Base-by-base conservation (phyloP, 1,140 invertebrate species). In the Lamellibrachia luymesi region DNA sequence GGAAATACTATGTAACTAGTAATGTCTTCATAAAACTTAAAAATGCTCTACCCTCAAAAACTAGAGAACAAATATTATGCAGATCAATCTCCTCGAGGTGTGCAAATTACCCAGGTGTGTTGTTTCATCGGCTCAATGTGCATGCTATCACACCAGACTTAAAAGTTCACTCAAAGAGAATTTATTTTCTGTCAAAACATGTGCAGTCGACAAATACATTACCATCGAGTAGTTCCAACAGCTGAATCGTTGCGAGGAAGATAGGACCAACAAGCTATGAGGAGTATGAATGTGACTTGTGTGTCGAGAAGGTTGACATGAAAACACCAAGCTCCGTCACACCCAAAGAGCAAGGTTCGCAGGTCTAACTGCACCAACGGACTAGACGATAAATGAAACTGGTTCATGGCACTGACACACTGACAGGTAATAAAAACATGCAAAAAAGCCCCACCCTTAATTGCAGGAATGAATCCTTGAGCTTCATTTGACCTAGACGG, bases 141-240 rank as follows among this genome's bases (percentile, higher is more conserved):
- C 38, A 38, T 38, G 38, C 4, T 22, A 80, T 22, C 4, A 80
- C 13, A 8, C 64, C 17, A 80, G 7, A 80, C 17, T 8, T 80
- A 80, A 22, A 80, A 56, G 64, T 80, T 80, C 64, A 80, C 64
- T 80, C 64, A 80, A 80, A 80, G 64, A 80, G 64, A 80, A 80
- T 80, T 80, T 80, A 80, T 80, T 80, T 80, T 80, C 64, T 80
- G 64, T 80, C 64, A 80, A 80, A 80, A 80, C 64, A 80, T 80
- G 64, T 80, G 64, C 64, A 17, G 64, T 80, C 17, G 8, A 80
- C 64, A 80, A 56, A 80, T 80, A 80, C 64, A 22, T 4, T 80
- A 80, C 25, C 64, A 80, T 80, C 25, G 13, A 80, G 7, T 80
- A 10, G 64, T 80, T 80, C 64, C 64, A 22, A 80, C 64, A 80